Evolutionary conservation across 2,888 invertebrate genomes (phyloP).

Genomic region (Zonitis immaculata): DNA sequence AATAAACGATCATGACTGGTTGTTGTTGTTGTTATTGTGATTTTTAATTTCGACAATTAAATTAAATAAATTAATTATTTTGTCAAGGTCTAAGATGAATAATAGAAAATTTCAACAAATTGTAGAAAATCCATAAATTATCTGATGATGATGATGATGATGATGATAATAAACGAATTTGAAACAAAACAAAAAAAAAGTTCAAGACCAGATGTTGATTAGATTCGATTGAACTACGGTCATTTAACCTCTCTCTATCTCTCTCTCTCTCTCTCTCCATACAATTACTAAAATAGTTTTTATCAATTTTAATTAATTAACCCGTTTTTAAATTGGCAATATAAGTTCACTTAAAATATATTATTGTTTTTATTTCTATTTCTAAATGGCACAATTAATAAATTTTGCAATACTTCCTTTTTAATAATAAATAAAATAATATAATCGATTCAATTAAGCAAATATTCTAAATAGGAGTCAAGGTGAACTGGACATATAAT

Average conservation of each 20-base stretch:
- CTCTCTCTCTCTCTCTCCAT: background rate
- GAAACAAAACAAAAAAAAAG: too few species aligned
- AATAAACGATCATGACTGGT: too few species aligned
- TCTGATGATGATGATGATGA: too few species aligned
- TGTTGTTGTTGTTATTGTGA: too few species aligned
- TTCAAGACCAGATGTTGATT: background rate
- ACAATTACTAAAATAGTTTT: background rate
- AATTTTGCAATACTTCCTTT: background rate
- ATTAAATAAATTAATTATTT: too few species aligned
- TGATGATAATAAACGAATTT: too few species aligned
- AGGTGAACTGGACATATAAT: constrained; percentile 1
- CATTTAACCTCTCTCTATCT: background rate
- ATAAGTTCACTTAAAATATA: too few species aligned
- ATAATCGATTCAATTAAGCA: background rate
- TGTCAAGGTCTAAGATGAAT: too few species aligned
- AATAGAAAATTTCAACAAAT: too few species aligned
- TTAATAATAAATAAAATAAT: constrained; percentile 2
- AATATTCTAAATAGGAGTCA: constrained; percentile 9
- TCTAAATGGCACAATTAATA: background rate
- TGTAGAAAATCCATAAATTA: too few species aligned
- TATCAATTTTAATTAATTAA: constrained; percentile 16
- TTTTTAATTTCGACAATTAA: too few species aligned
- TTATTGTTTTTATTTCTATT: too few species aligned
- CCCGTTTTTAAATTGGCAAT: constrained; percentile 5
- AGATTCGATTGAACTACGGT: background rate